A percentile compares a stretch with the other conserved stretches of the same genome.
phyloP scores from a whole-genome alignment of 2,797 vertebrate species.

The Todus mexicanus region DNA sequence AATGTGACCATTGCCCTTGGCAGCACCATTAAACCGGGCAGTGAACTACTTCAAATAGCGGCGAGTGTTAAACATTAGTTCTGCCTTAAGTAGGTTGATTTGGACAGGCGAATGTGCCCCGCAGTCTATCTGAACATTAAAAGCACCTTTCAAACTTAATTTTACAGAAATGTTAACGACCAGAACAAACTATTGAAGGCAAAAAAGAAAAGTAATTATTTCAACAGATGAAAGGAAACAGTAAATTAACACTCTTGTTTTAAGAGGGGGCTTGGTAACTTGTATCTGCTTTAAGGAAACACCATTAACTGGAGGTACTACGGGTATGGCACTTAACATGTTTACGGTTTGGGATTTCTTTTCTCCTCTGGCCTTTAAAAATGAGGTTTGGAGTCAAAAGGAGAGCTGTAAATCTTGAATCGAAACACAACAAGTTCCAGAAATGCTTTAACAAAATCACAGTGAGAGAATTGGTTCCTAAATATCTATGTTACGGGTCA shows the following conservation, averaged over 20 bases:
- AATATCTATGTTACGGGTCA: background rate
- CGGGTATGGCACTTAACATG: slow-evolving; percentile 27
- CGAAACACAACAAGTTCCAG: slow-evolving; percentile 13
- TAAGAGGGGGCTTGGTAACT: slow-evolving; percentile 41
- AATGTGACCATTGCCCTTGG: slow-evolving; percentile 71
- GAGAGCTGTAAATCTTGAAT: slow-evolving; percentile 30
- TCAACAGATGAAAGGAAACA: slow-evolving; percentile 80
- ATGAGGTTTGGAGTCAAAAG: background rate
- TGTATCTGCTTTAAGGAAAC: slow-evolving; percentile 65
- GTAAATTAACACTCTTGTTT: slow-evolving; percentile 72
- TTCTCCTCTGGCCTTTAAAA: slow-evolving; percentile 45
- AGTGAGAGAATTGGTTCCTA: background rate
- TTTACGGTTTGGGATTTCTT: slow-evolving; percentile 28
- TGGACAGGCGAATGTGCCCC: slow-evolving; percentile 71
- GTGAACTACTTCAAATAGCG: slow-evolving; percentile 76
- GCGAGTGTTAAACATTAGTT: slow-evolving; percentile 74
- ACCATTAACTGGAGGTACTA: slow-evolving; percentile 44
- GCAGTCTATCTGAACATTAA: slow-evolving; percentile 75
- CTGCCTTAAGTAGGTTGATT: slow-evolving; percentile 71
- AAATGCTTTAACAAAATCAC: slow-evolving; percentile 10
- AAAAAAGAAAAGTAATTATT: slow-evolving; percentile 78
- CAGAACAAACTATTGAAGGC: slow-evolving; percentile 74
- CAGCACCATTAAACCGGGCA: slow-evolving; percentile 74
- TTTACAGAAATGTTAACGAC: slow-evolving; percentile 81
- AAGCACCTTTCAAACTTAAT: slow-evolving; percentile 78